Conservation (phyloP, 1,140 invertebrate genomes). For the Adoxophyes honmai region DNA sequence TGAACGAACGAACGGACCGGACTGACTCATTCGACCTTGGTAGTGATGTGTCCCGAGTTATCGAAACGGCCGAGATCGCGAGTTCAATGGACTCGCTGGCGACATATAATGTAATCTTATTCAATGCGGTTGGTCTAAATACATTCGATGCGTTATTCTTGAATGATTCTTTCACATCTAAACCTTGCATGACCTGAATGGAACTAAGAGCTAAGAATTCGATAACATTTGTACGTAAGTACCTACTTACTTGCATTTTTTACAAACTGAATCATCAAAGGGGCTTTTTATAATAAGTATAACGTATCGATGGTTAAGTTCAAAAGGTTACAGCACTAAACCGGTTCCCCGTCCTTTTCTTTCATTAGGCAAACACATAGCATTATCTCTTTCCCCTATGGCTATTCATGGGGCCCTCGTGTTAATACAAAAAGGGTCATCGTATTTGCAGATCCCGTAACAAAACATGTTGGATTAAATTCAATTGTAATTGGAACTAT, state of each 20-base stretch:
- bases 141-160: background rate
- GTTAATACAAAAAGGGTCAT: too few relatives aligned
- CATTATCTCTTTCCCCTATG: too few relatives aligned
- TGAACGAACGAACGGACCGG: slow-evolving; percentile 25
- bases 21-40: slow-evolving; percentile 26
- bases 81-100: background rate
- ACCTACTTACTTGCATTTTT: background rate
- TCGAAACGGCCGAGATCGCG: background rate
- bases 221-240: background rate
- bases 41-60: slow-evolving; percentile 9
- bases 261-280: too few relatives aligned
- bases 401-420: too few relatives aligned
- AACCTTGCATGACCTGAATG: background rate
- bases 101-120: slow-evolving; percentile 2
- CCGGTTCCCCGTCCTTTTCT: background rate
- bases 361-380: too few relatives aligned
- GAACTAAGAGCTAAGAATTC: background rate
- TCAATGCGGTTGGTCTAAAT: slow-evolving; percentile 12
- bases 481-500: too few relatives aligned
- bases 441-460: too few relatives aligned
- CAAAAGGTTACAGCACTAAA: background rate
- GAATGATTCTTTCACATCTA: background rate
- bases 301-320: background rate
- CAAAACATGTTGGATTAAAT: too few relatives aligned
- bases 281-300: background rate